Evolutionary conservation across 2,888 invertebrate species (phyloP).

Genomic region (Agrochola lychnidis): DNA sequence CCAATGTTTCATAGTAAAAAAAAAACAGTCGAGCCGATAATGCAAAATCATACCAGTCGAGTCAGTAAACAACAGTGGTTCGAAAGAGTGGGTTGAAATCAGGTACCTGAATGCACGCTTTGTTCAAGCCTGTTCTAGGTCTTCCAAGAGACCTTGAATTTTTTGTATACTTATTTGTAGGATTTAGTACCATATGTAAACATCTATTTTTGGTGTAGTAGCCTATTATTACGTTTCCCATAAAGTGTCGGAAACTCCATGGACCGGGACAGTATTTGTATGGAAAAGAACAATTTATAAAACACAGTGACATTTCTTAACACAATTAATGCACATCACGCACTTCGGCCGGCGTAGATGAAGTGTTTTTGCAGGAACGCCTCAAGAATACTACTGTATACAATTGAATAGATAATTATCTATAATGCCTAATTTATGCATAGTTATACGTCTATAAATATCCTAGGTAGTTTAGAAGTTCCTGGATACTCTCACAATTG

Average conservation of each 20-base stretch:
- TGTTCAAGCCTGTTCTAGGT: background rate
- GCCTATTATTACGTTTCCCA: background rate
- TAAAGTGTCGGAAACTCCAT: background rate
- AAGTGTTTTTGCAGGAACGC: slow-evolving; percentile 55
- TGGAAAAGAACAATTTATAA: slow-evolving; percentile 6
- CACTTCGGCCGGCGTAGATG: slow-evolving; percentile 48
- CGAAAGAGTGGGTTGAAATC: background rate
- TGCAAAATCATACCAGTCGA: background rate
- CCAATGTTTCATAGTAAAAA: background rate
- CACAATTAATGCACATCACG: slow-evolving; percentile 52
- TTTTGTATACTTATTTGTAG: background rate
- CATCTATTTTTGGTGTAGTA: background rate
- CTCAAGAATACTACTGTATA: slow-evolving; percentile 43
- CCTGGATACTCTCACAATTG: slow-evolving; percentile 1
- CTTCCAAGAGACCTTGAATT: background rate
- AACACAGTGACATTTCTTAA: slow-evolving; percentile 31
- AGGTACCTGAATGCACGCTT: background rate
- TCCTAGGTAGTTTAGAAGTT: slow-evolving; percentile 2
- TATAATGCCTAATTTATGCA: slow-evolving; percentile 27
- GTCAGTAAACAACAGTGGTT: background rate
- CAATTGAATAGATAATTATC: slow-evolving; percentile 44
- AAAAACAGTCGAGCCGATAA: background rate
- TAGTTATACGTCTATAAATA: slow-evolving; percentile 20
- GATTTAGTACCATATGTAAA: background rate
- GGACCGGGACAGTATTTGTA: background rate